Conservation (phyloP, 2,113 vertebrate genomes). For the Pelobates fuscus region DNA sequence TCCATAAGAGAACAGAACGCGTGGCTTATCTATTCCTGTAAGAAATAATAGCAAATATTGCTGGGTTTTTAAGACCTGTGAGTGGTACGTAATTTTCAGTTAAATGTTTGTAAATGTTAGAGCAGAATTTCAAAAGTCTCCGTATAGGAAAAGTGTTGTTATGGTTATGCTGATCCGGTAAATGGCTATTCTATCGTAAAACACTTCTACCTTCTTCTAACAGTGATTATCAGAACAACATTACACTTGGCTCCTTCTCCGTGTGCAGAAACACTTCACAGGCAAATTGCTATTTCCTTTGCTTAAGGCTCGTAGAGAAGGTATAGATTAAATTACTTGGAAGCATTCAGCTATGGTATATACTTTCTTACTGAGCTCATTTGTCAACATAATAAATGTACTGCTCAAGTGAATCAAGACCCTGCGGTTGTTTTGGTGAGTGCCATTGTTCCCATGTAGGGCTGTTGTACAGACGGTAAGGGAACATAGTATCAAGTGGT, state of each 20-base stretch:
- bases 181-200: not conserved
- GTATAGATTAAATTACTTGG: slow-evolving; percentile 43
- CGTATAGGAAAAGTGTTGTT: not conserved
- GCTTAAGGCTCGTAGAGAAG: slow-evolving; percentile 34
- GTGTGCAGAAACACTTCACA: slow-evolving; percentile 48
- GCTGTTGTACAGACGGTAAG: slow-evolving; percentile 50
- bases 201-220: slow-evolving; percentile 24
- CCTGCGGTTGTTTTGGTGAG: not conserved
- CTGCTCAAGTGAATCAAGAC: slow-evolving; percentile 29
- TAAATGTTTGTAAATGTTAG: not conserved
- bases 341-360: slow-evolving; percentile 49
- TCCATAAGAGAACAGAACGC: too few relatives aligned
- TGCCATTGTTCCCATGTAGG: slow-evolving; percentile 38
- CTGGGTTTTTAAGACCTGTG: too few relatives aligned
- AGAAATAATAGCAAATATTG: too few relatives aligned
- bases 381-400: slow-evolving; percentile 59
- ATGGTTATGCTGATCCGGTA: not conserved
- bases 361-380: slow-evolving; percentile 54
- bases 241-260: slow-evolving; percentile 51
- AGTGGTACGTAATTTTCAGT: not conserved
- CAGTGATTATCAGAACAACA: not conserved
- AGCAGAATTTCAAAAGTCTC: slow-evolving; percentile 25
- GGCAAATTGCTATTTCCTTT: slow-evolving; percentile 54
- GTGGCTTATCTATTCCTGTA: too few relatives aligned
- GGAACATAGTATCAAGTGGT: not conserved